These are phyloP conservation scores for Cheilinus undulatus DNA, from an alignment of 2,113 vertebrate genomes.

Conservation along the genomic window DNA sequence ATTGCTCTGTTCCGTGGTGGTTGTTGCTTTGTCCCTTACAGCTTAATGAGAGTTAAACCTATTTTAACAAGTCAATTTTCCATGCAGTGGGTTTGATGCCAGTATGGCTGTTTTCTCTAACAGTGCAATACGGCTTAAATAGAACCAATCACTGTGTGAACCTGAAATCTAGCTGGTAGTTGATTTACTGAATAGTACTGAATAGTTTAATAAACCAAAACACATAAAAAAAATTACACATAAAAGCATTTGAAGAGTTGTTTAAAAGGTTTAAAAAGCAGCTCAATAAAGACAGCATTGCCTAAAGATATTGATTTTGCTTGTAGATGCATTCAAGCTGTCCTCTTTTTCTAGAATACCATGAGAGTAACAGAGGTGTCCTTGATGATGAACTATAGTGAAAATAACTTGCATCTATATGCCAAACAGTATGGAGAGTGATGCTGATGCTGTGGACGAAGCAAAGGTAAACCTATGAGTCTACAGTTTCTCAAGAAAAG, in stretches of 20 bases:
- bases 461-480: not conserved
- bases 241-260: too few species aligned
- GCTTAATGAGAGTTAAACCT: slow-evolving; percentile 51
- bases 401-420: not conserved
- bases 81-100: slow-evolving; percentile 35
- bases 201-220: too few species aligned
- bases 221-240: too few species aligned
- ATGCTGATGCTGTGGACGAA: too few species aligned
- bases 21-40: slow-evolving; percentile 40
- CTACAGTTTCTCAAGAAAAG: not conserved
- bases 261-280: too few species aligned
- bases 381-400: too few species aligned
- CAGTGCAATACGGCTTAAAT: not conserved
- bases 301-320: too few species aligned
- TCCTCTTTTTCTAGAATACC: too few species aligned
- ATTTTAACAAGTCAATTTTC: slow-evolving; percentile 57
- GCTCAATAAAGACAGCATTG: too few species aligned
- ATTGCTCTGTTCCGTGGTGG: slow-evolving; percentile 19
- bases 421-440: not conserved
- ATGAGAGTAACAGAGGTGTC: too few species aligned
- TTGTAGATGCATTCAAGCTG: too few species aligned
- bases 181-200: too few species aligned
- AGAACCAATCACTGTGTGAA: not conserved
- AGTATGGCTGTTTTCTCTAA: slow-evolving; percentile 6
- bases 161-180: not conserved